Evolutionary conservation across 2,888 invertebrate species (phyloP), one percentile per base, ranked within the genome.

Genomic region (Microplitis deprimator): DNA sequence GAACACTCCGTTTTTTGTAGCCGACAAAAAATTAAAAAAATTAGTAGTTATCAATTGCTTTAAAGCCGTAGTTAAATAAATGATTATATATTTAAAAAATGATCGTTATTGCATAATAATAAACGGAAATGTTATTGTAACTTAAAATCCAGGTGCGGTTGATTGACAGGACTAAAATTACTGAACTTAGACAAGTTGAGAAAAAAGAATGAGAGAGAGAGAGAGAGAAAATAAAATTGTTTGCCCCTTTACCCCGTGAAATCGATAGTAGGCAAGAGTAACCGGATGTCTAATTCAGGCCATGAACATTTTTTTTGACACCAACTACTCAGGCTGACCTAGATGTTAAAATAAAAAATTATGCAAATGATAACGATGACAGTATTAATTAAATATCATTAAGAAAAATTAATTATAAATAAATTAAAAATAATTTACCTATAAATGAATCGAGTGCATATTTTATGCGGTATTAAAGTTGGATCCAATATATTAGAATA

Each of bases 91-190:
- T 3, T 50, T 50, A 50, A 50, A 50, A 50, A 50, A 13, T 50
- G 50, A 50, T 50, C 13, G 50, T 50, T 50, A 10, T 50, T 50
- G 50, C 50, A 50, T 50, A 50, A 50, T 50, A 50, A 50, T 50
- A 38, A 40, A 38, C 62, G 61, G 64, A 72, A 72, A 62, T 61
- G 40, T 17, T 61, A 29, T 61, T 72, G 72, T 71, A 59, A 38
- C 41, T 76, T 75, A 75, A 75, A 60, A 67, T 72, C 71, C 62
- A 68, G 60, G 64, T 68, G 72, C 62, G 73, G 69, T 75, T 79
- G 79, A 81, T 76, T 81, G 80, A 81, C 81, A 77, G 79, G 67
- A 73, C 62, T 64, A 81, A 81, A 81, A 80, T 79, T 81, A 73
- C 65, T 75, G 38, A 78, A 79, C 73, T 79, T 80, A 70, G 77